Evolutionary conservation across 2,113 vertebrate genomes (phyloP).

Genomic region (Sakesphorus luctuosus): DNA sequence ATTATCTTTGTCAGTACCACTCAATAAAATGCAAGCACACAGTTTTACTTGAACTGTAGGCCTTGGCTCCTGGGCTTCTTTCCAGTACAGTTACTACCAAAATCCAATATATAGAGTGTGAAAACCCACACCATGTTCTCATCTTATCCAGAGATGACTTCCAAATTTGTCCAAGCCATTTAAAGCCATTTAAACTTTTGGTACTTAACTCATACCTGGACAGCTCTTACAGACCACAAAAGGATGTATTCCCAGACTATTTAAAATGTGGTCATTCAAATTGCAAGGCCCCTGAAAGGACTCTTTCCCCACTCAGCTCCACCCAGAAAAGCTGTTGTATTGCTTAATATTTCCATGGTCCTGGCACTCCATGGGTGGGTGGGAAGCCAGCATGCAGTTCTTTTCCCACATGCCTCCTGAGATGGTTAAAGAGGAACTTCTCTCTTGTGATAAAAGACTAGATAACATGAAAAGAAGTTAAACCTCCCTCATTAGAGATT

Average conservation of each 20-base stretch:
- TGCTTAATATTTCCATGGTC: not conserved
- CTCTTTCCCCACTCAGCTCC: not conserved
- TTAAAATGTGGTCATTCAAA: not conserved
- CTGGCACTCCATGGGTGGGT: rapidly evolving
- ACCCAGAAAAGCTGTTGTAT: not conserved
- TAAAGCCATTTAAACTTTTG: not conserved
- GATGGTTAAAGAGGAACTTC: not conserved
- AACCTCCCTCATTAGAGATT: not conserved
- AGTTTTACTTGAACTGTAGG: not conserved
- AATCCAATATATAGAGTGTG: not conserved
- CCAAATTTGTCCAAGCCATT: not conserved
- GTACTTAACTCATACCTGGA: not conserved
- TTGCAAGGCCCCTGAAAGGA: not conserved
- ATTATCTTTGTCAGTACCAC: not conserved
- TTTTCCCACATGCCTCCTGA: not conserved
- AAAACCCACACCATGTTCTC: not conserved
- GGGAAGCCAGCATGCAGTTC: not conserved
- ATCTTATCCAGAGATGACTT: not conserved
- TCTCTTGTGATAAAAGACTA: not conserved
- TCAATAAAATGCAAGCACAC: not conserved
- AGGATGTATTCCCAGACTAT: not conserved
- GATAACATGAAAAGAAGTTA: not conserved
- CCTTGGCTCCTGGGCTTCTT: not conserved
- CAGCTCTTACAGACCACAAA: not conserved
- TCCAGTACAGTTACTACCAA: not conserved